phyloP scores from a whole-genome alignment of 2,113 vertebrate species.

The Boleophthalmus pectinirostris region DNA sequence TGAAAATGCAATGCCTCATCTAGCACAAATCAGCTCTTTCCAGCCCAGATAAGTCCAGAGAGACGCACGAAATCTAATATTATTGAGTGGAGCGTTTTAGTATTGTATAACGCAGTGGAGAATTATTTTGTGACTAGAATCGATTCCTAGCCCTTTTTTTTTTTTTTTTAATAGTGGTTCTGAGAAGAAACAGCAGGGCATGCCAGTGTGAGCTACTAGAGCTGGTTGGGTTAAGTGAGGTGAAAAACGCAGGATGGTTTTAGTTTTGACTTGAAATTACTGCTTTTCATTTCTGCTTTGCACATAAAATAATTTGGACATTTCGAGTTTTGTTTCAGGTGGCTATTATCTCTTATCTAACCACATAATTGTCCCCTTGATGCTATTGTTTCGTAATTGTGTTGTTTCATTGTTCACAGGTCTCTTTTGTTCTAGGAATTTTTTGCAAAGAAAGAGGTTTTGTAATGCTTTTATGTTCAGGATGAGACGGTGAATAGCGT shows the following conservation, averaged over 20 bases:
- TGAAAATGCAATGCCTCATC: conserved; percentile 62
- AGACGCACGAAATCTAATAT: conserved; percentile 6
- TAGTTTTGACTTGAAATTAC: not conserved
- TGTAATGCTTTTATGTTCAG: not conserved
- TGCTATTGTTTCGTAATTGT: not conserved
- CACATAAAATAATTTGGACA: not conserved
- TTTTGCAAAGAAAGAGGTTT: not conserved
- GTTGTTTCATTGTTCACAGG: not conserved
- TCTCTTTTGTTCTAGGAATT: not conserved
- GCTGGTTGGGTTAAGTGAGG: not conserved
- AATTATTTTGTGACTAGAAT: not conserved
- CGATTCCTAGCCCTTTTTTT: not conserved
- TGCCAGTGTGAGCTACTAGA: not conserved
- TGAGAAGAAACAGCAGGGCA: not conserved
- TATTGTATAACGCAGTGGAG: not conserved
- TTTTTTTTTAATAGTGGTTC: not conserved
- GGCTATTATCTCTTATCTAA: not conserved
- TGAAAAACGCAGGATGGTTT: not conserved
- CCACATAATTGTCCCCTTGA: conserved; percentile 2
- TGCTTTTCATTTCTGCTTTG: not conserved
- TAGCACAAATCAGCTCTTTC: conserved; percentile 69
- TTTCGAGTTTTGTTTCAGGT: not conserved
- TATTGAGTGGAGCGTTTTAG: not conserved
- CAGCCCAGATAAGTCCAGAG: conserved; percentile 39
- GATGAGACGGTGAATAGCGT: not conserved